Conservation (phyloP, 2,797 vertebrate species). For the Acipenser oxyrinchus region DNA sequence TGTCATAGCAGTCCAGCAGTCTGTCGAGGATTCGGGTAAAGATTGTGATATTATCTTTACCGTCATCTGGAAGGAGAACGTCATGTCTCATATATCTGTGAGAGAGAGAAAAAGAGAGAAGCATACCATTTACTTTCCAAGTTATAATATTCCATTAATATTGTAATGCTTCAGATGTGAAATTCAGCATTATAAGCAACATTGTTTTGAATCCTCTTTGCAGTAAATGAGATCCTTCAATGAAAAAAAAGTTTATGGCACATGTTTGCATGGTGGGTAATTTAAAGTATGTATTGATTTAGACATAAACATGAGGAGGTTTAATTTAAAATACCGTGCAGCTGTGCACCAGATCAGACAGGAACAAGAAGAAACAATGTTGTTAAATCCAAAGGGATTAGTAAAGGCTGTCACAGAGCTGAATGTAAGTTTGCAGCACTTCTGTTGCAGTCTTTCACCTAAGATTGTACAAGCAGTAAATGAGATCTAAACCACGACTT, state of each 20-base stretch:
- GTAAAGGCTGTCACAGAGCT: conserved; percentile 14
- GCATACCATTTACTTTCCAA: background rate
- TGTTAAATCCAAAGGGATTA: conserved; percentile 25
- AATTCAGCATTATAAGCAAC: no score
- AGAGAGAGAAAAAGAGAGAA: conserved; percentile 1
- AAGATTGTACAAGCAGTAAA: conserved; percentile 30
- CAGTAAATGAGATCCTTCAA: no score
- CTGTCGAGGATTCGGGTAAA: conserved; percentile 84
- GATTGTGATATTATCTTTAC: conserved; percentile 92
- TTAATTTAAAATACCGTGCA: conserved; percentile 2
- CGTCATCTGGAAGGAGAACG: conserved; percentile 84
- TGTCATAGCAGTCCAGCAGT: conserved; percentile 86
- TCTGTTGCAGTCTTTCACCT: conserved; percentile 14
- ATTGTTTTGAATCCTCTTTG: no score
- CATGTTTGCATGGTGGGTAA: background rate
- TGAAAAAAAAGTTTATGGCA: no score
- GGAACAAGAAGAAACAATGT: conserved; percentile 14
- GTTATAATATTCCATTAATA: no score
- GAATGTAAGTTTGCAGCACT: conserved; percentile 17
- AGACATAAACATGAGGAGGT: conserved; percentile 10
- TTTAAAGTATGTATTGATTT: conserved; percentile 7
- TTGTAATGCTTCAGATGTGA: no score
- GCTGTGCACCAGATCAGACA: conserved; percentile 11
- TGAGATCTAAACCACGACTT: conserved; percentile 38
- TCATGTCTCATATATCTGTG: conserved; percentile 80